Evolutionary conservation across 2,888 invertebrate species (phyloP), one percentile per base, ranked within the genome.

Genomic region (Dolichomitus sp.): DNA sequence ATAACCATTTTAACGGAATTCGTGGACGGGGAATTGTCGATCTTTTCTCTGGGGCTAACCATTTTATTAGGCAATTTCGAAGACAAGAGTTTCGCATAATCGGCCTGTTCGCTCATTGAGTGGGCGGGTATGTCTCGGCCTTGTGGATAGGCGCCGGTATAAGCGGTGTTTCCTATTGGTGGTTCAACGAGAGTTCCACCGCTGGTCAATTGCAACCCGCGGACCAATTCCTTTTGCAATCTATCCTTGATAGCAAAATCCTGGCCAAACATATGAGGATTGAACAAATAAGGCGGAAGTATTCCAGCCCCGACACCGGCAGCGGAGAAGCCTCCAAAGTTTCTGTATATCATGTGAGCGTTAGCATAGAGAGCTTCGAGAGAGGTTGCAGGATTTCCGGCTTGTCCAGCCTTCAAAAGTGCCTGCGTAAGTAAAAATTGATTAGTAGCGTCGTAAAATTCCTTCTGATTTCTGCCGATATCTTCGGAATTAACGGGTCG

Each of bases 1-100:
- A 98, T 97, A 0, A 98, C 98, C 97, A 98, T 97, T 93, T 98
- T 97, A 0, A 98, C 96, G 0, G 96, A 96, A 48, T 87, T 85
- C 0, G 95, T 95, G 65, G 94, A 95, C 19, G 95, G 93, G 23
- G 88, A 74, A 4, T 87, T 87, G 7, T 85, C 87, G 1, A 88
- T 37, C 23, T 90, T 91, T 0, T 92, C 92, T 5, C 89, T 88
- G 14, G 85, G 82, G 12, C 63, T 84, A 3, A 80, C 68, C 12
- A 80, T 70, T 50, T 78, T 83, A 27, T 77, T 77, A 0, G 83
- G 33, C 14, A 78, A 75, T 65, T 87, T 87, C 6, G 87, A 75
- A 2, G 85, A 77, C 57, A 89, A 85, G 30, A 89, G 61, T 12
- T 86, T 89, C 2, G 88, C 78, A 70, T 90, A 91, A 45, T 87